Percentiles rank a stretch among this genome's conserved stretches.
Evolutionary conservation across 2,797 vertebrate species (phyloP).

Genomic region (Pipistrellus nathusii): DNA sequence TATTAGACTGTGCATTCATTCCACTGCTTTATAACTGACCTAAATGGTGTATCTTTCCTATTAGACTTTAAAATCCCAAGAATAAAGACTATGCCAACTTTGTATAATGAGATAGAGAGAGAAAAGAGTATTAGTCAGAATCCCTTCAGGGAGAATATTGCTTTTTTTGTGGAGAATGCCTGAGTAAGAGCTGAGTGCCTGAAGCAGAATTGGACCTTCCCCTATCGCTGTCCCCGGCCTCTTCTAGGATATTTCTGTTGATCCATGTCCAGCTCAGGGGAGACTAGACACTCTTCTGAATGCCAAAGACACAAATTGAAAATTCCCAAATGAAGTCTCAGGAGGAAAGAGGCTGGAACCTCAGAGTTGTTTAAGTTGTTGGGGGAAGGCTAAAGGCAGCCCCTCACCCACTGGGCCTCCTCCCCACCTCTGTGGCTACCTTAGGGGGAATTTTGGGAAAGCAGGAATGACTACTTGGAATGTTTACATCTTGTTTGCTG

Average conservation of each 20-base stretch:
- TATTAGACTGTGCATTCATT: neutral
- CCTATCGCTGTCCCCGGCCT: rapidly evolving
- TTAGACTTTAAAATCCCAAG: neutral
- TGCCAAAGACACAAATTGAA: neutral
- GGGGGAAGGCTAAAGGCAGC: neutral
- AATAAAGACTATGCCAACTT: neutral
- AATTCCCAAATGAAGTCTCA: neutral
- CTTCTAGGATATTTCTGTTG: neutral
- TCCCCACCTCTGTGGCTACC: neutral
- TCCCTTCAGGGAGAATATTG: neutral
- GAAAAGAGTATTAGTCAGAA: neutral
- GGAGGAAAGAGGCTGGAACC: neutral
- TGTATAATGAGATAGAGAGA: neutral
- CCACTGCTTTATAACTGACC: neutral
- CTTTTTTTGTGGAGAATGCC: neutral
- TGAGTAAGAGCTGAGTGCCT: neutral
- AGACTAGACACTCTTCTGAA: neutral
- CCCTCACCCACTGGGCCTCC: rapidly evolving
- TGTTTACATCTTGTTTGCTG: neutral
- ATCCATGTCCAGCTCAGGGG: neutral
- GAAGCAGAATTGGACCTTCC: neutral
- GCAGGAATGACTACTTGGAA: neutral
- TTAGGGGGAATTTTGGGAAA: neutral
- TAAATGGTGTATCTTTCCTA: neutral
- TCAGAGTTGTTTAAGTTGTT: neutral